These are phyloP conservation scores for Argynnis bischoffii DNA, from an alignment of 2,888 invertebrate species.

Conservation along the genomic window DNA sequence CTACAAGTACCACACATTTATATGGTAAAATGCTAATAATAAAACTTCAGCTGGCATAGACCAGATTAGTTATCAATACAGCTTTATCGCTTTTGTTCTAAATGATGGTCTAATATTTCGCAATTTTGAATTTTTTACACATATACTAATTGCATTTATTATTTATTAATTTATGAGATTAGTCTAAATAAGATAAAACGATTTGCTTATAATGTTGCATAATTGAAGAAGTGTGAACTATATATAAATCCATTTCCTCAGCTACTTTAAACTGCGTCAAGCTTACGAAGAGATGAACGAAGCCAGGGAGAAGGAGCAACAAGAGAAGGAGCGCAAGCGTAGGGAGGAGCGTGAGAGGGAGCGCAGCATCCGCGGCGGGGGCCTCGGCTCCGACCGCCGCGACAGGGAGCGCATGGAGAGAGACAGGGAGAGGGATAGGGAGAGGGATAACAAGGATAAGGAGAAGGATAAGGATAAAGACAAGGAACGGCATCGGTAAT, in stretches of 20 bases:
- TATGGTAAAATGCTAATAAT: too few relatives aligned
- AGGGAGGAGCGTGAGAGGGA: slow-evolving; percentile 74
- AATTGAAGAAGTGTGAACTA: too few relatives aligned
- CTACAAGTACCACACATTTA: too few relatives aligned
- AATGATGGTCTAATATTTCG: too few relatives aligned
- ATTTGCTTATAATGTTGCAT: too few relatives aligned
- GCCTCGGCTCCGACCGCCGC: slow-evolving; percentile 68
- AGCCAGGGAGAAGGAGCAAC: slow-evolving; percentile 83
- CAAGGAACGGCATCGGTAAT: slow-evolving; percentile 49
- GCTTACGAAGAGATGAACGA: slow-evolving; percentile 86
- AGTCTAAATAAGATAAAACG: too few relatives aligned
- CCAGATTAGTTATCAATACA: too few relatives aligned
- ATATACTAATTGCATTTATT: too few relatives aligned
- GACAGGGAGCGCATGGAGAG: slow-evolving; percentile 74
- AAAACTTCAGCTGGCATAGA: too few relatives aligned
- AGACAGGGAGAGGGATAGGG: slow-evolving; percentile 66
- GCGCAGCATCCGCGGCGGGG: slow-evolving; percentile 60
- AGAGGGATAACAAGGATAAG: slow-evolving; percentile 47
- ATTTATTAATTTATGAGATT: too few relatives aligned
- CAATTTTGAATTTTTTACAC: too few relatives aligned
- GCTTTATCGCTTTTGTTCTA: too few relatives aligned
- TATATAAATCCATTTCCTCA: slow-evolving; percentile 40
- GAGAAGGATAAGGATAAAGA: slow-evolving; percentile 42
- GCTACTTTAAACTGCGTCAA: slow-evolving; percentile 86
- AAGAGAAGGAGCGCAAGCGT: slow-evolving; percentile 78